phyloP scores from a whole-genome alignment of 2,113 vertebrate species.

The Platichthys stellatus region DNA sequence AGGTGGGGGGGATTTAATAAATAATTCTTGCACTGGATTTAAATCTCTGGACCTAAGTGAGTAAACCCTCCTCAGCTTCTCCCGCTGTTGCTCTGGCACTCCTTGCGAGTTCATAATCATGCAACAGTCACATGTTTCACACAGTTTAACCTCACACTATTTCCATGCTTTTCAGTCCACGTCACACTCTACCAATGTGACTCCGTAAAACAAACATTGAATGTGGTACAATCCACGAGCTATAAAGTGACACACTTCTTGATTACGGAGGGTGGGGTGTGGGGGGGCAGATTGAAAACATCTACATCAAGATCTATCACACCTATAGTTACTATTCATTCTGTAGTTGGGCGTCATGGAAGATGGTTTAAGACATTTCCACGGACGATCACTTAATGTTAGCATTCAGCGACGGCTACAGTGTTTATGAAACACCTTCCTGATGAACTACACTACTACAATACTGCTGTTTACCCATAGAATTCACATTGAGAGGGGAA shows the following conservation, averaged over 20 bases:
- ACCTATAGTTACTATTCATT: slow-evolving; percentile 47
- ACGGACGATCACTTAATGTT: slow-evolving; percentile 47
- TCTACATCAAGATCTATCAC: slow-evolving; percentile 43
- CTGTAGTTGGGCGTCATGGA: slow-evolving; percentile 38
- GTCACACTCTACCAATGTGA: slow-evolving; percentile 51
- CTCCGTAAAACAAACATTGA: slow-evolving; percentile 57
- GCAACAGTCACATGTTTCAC: slow-evolving; percentile 72
- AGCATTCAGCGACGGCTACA: slow-evolving; percentile 50
- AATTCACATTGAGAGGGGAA: slow-evolving; percentile 83
- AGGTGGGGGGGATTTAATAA: background rate
- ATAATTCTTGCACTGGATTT: slow-evolving; percentile 26
- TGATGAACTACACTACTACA: slow-evolving; percentile 75
- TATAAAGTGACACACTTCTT: slow-evolving; percentile 59
- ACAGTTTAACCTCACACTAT: slow-evolving; percentile 61
- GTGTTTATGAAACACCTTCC: slow-evolving; percentile 43
- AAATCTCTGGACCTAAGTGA: slow-evolving; percentile 10
- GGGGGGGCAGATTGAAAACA: slow-evolving; percentile 36
- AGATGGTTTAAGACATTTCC: slow-evolving; percentile 51
- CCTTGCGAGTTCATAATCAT: slow-evolving; percentile 73
- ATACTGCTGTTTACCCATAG: slow-evolving; percentile 80
- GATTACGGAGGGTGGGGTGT: slow-evolving; percentile 11
- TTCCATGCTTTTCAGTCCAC: slow-evolving; percentile 76
- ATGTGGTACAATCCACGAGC: slow-evolving; percentile 63
- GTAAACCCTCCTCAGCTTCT: slow-evolving; percentile 22
- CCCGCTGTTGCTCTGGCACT: slow-evolving; percentile 47